Evolutionary conservation across 1,140 invertebrate species (phyloP).

Genomic region (Apis laboriosa): DNA sequence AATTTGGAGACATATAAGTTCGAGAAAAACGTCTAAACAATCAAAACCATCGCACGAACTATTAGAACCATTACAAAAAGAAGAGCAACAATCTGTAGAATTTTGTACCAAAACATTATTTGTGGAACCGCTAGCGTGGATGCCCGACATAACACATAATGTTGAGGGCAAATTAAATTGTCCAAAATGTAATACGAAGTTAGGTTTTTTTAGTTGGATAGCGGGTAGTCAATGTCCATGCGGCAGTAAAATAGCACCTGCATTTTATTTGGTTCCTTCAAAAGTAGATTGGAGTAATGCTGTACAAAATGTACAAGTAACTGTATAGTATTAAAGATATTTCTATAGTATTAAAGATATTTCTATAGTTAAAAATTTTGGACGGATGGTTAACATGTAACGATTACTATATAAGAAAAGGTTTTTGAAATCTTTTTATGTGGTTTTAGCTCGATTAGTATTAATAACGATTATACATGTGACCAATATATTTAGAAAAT

Average conservation of each 20-base stretch:
- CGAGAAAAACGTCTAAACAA: conserved; percentile 63
- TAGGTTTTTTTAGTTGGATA: conserved; percentile 92
- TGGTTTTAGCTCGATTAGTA: conserved; percentile 21
- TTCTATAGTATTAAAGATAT: conserved; percentile 31
- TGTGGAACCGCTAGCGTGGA: conserved; percentile 91
- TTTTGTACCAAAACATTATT: conserved; percentile 88
- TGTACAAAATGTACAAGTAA: conserved; percentile 92
- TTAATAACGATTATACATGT: conserved; percentile 38
- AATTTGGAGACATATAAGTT: conserved; percentile 79
- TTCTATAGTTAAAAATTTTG: conserved; percentile 36
- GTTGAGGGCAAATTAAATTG: conserved; percentile 91
- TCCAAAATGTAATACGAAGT: conserved; percentile 89
- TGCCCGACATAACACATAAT: conserved; percentile 86
- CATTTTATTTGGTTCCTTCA: conserved; percentile 92
- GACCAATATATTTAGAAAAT: conserved; percentile 42
- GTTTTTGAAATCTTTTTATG: conserved; percentile 46
- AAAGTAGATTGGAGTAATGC: conserved; percentile 93
- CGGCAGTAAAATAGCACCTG: conserved; percentile 90
- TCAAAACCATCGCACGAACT: conserved; percentile 64
- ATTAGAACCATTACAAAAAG: conserved; percentile 69
- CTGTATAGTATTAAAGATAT: conserved; percentile 82
- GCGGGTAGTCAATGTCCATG: conserved; percentile 91
- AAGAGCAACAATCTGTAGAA: conserved; percentile 72
- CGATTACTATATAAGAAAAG: conserved; percentile 12
- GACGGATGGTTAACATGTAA: conserved; percentile 44